Evolutionary conservation across 2,113 vertebrate species (phyloP), one percentile per base, ranked within the genome.

Genomic region (Leptosomus discolor): DNA sequence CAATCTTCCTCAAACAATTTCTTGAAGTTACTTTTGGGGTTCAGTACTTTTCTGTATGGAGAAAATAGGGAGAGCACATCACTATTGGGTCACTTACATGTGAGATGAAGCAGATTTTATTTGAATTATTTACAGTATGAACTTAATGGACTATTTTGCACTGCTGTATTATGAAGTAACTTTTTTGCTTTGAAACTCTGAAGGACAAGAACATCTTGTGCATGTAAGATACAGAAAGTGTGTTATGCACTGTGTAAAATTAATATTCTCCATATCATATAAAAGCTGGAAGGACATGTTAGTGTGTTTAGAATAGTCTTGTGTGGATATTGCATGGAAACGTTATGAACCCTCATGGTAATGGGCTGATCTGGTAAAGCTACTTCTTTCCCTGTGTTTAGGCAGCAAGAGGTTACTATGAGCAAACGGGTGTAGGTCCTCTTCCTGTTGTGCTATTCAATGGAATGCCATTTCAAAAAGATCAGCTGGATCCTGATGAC

Each of bases 401-500:
- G 99, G 99, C 99, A 85, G 99, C 98, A 1, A 98, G 98, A 94
- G 97, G 96, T 30, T 99, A 99, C 97, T 99, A 99, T 26, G 97
- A 99, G 73, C 99, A 99, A 92, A 99, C 99, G 0, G 99, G 99
- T 2, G 98, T 99, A 9, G 99, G 99, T 7, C 99, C 99, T 5
- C 96, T 99, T 50, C 99, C 99, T 6, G 98, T 99, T 4, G 99
- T 99, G 78, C 98, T 99, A 63, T 99, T 99, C 97, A 99, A 99
- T 46, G 99, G 99, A 19, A 99, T 99, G 96, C 99, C 99, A 32
- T 98, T 99, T 90, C 99, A 99, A 65, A 98, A 97, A 23, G 99
- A 99, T 48, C 99, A 99, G 96, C 98, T 99, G 85, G 99, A 99
- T 95, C 99, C 99, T 1, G 99, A 99, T 60, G 99, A 99, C 90